These are phyloP conservation scores for Siniperca scherzeri DNA, from an alignment of 2,797 vertebrate genomes.

Conservation along the genomic window DNA sequence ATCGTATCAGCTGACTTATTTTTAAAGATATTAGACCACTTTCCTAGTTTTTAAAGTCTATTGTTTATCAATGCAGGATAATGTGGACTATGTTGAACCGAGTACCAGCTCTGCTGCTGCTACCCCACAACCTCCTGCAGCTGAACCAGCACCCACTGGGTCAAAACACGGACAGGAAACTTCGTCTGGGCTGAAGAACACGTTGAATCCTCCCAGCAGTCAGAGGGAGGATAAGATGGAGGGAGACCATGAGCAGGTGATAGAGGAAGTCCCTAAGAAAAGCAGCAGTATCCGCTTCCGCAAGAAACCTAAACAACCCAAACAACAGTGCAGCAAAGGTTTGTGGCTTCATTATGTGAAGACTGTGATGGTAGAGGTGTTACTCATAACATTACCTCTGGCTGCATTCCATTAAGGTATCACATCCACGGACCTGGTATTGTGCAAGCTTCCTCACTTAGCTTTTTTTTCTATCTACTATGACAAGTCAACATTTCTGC, in stretches of 20 bases:
- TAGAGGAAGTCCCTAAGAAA: conserved; percentile 61
- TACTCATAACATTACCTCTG: background rate
- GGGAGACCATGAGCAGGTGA: background rate
- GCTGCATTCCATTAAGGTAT: background rate
- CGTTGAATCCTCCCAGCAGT: background rate
- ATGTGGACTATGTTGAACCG: conserved; percentile 38
- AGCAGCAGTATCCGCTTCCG: conserved; percentile 77
- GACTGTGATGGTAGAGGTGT: background rate
- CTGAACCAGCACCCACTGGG: background rate
- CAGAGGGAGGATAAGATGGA: background rate
- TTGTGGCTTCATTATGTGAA: conserved; percentile 14
- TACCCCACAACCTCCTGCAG: conserved; percentile 17
- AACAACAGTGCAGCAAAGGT: conserved; percentile 74
- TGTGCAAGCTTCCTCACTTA: background rate
- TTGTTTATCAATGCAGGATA: conserved; percentile 35
- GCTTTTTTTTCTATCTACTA: background rate
- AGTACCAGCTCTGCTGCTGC: conserved; percentile 42
- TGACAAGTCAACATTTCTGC: background rate
- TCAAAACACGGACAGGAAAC: conserved; percentile 23
- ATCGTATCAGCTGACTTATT: background rate
- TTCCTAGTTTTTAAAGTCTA: background rate
- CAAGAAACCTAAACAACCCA: conserved; percentile 66
- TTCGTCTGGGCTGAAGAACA: background rate
- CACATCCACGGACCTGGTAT: background rate
- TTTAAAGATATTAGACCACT: background rate